Evolutionary conservation across 1,140 invertebrate genomes (phyloP).

Genomic region (Papilio machaon): DNA sequence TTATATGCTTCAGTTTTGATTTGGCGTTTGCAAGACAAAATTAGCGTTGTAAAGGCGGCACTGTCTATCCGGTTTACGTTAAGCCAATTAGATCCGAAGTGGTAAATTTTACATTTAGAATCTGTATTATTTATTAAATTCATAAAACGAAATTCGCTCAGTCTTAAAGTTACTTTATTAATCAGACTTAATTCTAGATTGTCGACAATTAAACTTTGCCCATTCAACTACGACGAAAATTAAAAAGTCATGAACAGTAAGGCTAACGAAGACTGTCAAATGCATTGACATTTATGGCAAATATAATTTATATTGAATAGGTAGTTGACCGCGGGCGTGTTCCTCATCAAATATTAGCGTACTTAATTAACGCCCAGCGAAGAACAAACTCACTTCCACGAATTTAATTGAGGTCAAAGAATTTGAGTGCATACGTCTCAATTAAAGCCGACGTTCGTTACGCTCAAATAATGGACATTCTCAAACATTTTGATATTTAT

Average conservation of each 20-base stretch:
- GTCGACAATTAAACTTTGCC: too few relatives aligned
- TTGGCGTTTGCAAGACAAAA: too few relatives aligned
- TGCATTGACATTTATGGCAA: constrained; percentile 1
- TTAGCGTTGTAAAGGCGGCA: too few relatives aligned
- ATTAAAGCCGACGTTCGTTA: constrained; percentile 61
- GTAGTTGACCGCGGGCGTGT: constrained; percentile 51
- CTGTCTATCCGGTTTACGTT: too few relatives aligned
- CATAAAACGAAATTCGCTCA: too few relatives aligned
- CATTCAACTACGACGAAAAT: background rate
- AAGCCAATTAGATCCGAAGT: too few relatives aligned
- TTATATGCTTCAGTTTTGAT: too few relatives aligned
- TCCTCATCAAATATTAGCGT: constrained; percentile 69
- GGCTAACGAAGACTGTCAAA: background rate
- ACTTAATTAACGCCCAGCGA: constrained; percentile 71
- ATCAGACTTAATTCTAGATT: too few relatives aligned
- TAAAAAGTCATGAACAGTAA: background rate
- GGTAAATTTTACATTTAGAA: too few relatives aligned
- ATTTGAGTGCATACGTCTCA: constrained; percentile 76
- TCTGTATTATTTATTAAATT: too few relatives aligned
- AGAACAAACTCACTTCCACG: constrained; percentile 71
- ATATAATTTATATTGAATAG: constrained; percentile 40
- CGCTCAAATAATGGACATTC: constrained; percentile 42
- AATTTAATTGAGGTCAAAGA: constrained; percentile 79
- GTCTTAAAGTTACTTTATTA: too few relatives aligned
- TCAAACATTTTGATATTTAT: constrained; percentile 38